phyloP scores from a whole-genome alignment of 92 coral and sea anemone genomes.

The Zoanthus solanderi region DNA sequence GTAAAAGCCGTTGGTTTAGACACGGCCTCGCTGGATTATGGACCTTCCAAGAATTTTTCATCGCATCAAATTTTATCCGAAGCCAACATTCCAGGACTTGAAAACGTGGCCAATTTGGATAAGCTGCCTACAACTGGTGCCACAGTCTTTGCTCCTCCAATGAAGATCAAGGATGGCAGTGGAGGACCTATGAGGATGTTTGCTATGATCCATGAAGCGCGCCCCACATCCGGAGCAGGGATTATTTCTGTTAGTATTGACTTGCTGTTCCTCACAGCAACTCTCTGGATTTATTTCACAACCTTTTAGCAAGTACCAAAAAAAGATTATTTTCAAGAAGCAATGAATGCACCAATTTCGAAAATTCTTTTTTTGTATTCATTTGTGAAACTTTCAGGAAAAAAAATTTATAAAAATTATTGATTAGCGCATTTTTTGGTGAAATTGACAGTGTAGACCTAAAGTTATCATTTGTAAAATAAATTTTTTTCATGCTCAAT shows the following conservation, averaged over 20 bases:
- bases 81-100: too few species aligned
- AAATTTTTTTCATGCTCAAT: too few species aligned
- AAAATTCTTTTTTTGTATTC: neutral
- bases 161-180: neutral
- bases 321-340: neutral
- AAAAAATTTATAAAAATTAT: too few species aligned
- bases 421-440: too few species aligned
- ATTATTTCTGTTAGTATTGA: neutral
- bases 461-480: too few species aligned
- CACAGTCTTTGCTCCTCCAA: neutral
- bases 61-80: too few species aligned
- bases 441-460: too few species aligned
- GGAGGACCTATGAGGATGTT: slow-evolving; percentile 1
- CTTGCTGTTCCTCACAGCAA: neutral
- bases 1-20: too few species aligned
- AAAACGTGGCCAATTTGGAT: too few species aligned
- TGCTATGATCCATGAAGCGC: neutral
- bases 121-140: neutral
- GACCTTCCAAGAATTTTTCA: too few species aligned
- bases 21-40: too few species aligned
- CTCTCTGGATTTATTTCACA: neutral
- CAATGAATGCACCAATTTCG: neutral
- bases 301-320: neutral
- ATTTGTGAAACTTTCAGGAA: too few species aligned
- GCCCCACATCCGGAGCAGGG: neutral